Conservation (phyloP, 64 coral and sea anemone species). For the Montipora foliosa region DNA sequence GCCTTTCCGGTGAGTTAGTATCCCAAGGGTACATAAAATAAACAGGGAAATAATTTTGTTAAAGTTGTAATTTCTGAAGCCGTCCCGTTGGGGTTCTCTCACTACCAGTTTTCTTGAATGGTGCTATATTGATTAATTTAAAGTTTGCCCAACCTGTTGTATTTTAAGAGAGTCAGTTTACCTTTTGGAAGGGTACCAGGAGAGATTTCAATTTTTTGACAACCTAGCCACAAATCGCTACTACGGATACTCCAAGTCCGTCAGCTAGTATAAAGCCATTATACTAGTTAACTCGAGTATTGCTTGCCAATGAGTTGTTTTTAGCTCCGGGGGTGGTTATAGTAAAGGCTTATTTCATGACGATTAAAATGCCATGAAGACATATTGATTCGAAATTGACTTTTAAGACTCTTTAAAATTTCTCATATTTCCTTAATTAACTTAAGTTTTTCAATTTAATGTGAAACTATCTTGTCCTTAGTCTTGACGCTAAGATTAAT, state of each 20-base stretch:
- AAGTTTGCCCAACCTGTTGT: conserved; percentile 10
- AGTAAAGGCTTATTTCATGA: not conserved
- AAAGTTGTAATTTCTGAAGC: not conserved
- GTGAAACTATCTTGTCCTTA: not conserved
- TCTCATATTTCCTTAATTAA: not conserved
- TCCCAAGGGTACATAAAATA: not conserved
- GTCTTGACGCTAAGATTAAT: too few species aligned
- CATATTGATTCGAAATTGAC: not conserved
- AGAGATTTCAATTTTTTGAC: not conserved
- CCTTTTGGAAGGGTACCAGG: not conserved
- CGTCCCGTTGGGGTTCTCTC: not conserved
- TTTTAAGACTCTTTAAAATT: not conserved
- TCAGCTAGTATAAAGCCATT: not conserved
- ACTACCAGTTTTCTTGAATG: conserved; percentile 30
- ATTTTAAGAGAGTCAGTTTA: conserved; percentile 6
- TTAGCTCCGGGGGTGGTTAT: too few species aligned
- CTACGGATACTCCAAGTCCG: not conserved
- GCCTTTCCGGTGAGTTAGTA: not conserved
- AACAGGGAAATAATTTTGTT: not conserved
- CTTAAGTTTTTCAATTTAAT: not conserved
- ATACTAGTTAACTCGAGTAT: not conserved
- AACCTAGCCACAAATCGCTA: not conserved
- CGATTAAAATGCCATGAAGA: not conserved
- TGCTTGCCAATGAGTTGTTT: not conserved
- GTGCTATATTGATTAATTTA: conserved; percentile 43